Evolutionary conservation across 2,888 invertebrate genomes (phyloP).

Genomic region (Drosophila paracracens): DNA sequence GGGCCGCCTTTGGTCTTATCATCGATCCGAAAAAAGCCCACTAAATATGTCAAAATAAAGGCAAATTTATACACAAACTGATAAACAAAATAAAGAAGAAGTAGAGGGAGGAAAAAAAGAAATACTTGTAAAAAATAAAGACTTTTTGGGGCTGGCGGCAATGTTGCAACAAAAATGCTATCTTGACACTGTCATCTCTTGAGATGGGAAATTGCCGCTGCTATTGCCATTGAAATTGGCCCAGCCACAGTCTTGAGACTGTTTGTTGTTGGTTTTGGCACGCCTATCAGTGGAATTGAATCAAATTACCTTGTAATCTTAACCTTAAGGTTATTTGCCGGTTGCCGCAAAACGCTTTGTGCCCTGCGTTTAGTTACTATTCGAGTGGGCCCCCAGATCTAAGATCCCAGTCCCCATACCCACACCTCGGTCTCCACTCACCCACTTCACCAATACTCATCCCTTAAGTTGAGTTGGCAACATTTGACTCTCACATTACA

Average conservation of each 20-base stretch:
- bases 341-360: conserved; percentile 73
- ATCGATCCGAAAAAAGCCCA: conserved; percentile 44
- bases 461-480: conserved; percentile 29
- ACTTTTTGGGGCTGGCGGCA: conserved; percentile 43
- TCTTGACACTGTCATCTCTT: conserved; percentile 72
- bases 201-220: conserved; percentile 62
- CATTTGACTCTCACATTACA: conserved; percentile 54
- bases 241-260: conserved; percentile 31
- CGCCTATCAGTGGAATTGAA: conserved; percentile 85
- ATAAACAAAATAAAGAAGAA: conserved; percentile 57
- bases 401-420: background rate
- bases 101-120: conserved; percentile 1
- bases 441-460: background rate
- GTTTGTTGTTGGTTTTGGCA: conserved; percentile 67
- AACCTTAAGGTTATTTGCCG: conserved; percentile 84
- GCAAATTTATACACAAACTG: conserved; percentile 78
- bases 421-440: background rate
- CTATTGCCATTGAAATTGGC: conserved; percentile 57
- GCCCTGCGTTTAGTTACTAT: conserved; percentile 76
- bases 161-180: conserved; percentile 63
- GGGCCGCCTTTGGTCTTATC: conserved; percentile 49
- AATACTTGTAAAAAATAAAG: conserved; percentile 29
- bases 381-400: conserved; percentile 47
- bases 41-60: conserved; percentile 79
- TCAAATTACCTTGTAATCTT: conserved; percentile 85